Evolutionary conservation across 2,113 vertebrate genomes (phyloP).

Genomic region (Seriola rivoliana): DNA sequence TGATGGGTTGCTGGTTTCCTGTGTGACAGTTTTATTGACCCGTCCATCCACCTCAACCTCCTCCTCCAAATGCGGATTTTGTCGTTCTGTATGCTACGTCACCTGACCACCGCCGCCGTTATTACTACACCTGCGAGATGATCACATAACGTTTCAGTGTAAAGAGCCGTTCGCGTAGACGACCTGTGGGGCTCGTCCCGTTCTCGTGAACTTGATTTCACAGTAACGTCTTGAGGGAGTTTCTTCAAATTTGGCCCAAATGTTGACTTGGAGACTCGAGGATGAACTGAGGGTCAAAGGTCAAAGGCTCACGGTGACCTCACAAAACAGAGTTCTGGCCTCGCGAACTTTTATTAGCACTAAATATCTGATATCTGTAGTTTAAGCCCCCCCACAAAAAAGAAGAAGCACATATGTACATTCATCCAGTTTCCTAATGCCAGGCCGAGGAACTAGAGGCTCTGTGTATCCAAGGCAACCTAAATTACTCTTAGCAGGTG

Average conservation of each 20-base stretch:
- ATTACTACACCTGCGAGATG: not conserved
- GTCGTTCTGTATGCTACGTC: not conserved
- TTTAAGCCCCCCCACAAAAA: not conserved
- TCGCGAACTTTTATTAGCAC: not conserved
- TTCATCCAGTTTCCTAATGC: too few species aligned
- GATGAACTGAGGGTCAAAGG: too few species aligned
- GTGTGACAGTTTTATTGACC: not conserved
- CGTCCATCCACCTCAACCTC: not conserved
- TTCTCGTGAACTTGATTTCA: too few species aligned
- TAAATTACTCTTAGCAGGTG: conserved; percentile 61
- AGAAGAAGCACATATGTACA: not conserved
- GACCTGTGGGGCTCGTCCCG: too few species aligned
- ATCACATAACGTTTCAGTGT: too few species aligned
- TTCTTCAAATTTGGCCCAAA: too few species aligned
- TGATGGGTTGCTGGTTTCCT: too few species aligned
- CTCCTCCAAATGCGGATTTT: not conserved
- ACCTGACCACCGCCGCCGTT: not conserved
- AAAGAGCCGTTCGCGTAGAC: too few species aligned
- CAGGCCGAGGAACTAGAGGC: conserved; percentile 31
- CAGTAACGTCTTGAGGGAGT: too few species aligned
- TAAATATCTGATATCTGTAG: not conserved
- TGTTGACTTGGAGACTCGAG: too few species aligned
- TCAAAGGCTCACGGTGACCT: too few species aligned
- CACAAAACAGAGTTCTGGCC: too few species aligned
- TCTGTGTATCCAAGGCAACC: conserved; percentile 67